phyloP scores from a whole-genome alignment of 2,888 invertebrate genomes.

The Linyphia triangularis region DNA sequence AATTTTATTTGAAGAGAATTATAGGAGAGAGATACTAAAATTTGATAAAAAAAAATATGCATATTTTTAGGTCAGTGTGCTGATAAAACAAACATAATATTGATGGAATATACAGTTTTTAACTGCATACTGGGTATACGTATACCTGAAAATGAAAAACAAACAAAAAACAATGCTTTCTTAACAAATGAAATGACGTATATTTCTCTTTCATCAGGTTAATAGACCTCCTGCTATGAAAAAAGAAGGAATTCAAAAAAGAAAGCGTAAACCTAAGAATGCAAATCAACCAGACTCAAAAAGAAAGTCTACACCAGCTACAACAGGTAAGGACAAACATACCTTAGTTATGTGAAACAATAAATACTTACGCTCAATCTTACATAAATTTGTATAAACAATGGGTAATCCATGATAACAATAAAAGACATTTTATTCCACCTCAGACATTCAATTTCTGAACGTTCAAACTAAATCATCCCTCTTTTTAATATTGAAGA shows the following conservation, averaged over 20 bases:
- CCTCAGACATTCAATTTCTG: not conserved
- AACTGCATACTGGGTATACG: no score
- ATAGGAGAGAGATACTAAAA: no score
- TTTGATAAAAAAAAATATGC: no score
- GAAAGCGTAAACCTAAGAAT: slow-evolving; percentile 91
- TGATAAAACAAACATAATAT: no score
- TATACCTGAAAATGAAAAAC: no score
- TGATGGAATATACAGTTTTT: no score
- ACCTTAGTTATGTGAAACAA: no score
- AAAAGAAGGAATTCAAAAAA: slow-evolving; percentile 96
- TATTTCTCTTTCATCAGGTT: slow-evolving; percentile 81
- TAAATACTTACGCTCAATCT: no score
- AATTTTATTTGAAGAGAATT: no score
- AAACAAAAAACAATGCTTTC: no score
- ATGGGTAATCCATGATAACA: not conserved
- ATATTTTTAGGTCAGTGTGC: no score
- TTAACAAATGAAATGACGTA: no score
- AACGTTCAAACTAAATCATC: not conserved
- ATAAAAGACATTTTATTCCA: not conserved
- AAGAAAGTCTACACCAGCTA: slow-evolving; percentile 40
- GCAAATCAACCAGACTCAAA: slow-evolving; percentile 53
- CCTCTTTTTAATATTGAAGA: not conserved
- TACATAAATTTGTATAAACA: not conserved
- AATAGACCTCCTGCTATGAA: slow-evolving; percentile 94
- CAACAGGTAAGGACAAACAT: slow-evolving; percentile 32